A percentile compares a stretch with the other conserved stretches of the same genome.
phyloP scores from a whole-genome alignment of 2,797 vertebrate genomes.

The Streptopelia turtur region DNA sequence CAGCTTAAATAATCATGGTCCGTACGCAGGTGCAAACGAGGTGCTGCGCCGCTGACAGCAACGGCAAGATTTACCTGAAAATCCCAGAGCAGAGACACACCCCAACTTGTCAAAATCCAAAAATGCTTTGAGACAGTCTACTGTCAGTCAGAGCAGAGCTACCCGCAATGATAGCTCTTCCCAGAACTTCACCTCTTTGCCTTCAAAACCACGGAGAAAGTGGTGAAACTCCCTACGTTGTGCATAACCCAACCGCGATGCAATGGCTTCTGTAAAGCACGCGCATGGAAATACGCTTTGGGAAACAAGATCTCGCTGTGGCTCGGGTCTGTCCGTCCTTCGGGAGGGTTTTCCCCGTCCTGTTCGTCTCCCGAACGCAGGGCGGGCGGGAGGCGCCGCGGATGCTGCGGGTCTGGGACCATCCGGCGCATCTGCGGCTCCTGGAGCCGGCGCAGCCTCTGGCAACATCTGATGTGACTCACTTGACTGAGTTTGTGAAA shows the following conservation, averaged over 20 bases:
- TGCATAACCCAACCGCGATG: accelerated
- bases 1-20: background rate
- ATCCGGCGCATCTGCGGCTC: background rate
- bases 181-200: background rate
- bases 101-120: background rate
- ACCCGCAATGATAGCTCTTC: background rate
- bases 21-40: background rate
- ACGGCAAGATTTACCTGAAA: background rate
- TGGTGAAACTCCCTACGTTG: background rate
- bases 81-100: background rate
- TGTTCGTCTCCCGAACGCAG: too few species aligned
- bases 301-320: accelerated
- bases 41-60: background rate
- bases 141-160: background rate
- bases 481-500: constrained; percentile 59
- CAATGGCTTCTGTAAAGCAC: background rate
- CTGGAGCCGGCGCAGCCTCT: constrained; percentile 18
- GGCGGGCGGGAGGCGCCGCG: too few species aligned
- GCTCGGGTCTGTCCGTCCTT: background rate
- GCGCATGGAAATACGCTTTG: accelerated
- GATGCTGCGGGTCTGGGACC: too few species aligned
- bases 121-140: background rate
- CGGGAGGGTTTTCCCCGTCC: background rate
- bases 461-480: constrained; percentile 35
- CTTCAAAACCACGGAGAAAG: background rate